These are phyloP conservation scores for Hippocampus abdominalis DNA, from an alignment of 2,113 vertebrate genomes.

Conservation along the genomic window DNA sequence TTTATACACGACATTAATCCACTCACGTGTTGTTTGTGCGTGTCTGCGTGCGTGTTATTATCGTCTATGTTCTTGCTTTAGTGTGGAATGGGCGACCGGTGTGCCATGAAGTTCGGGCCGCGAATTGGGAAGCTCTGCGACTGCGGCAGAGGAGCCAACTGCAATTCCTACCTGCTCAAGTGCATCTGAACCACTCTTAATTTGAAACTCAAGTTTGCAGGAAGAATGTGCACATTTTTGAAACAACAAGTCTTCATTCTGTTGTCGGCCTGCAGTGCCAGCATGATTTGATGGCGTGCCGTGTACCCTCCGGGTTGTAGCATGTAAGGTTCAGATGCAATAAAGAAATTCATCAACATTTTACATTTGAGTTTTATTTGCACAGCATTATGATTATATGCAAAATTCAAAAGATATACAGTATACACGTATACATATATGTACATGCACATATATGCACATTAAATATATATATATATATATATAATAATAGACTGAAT, in stretches of 20 bases:
- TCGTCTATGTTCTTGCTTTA: slow-evolving; percentile 18
- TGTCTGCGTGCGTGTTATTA: not conserved
- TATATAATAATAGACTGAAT: not conserved
- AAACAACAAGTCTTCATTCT: not conserved
- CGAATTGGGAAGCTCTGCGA: slow-evolving; percentile 79
- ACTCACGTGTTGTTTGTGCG: not conserved
- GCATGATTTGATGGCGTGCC: too few relatives aligned
- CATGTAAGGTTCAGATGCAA: slow-evolving; percentile 30
- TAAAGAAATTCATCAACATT: slow-evolving; percentile 31
- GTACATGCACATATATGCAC: too few relatives aligned
- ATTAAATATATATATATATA: too few relatives aligned
- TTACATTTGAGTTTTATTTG: too few relatives aligned
- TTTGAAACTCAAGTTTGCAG: not conserved
- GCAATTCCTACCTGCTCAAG: slow-evolving; percentile 78
- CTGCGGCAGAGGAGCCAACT: slow-evolving; percentile 70
- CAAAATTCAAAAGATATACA: too few relatives aligned
- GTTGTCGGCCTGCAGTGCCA: not conserved
- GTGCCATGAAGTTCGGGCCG: slow-evolving; percentile 74
- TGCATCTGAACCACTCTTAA: slow-evolving; percentile 61
- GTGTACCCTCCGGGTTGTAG: not conserved
- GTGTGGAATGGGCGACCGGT: slow-evolving; percentile 71
- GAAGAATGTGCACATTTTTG: not conserved
- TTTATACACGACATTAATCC: not conserved
- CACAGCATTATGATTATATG: too few relatives aligned
- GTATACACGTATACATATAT: too few relatives aligned